Conservation (phyloP, 1,140 invertebrate genomes). For the Thalassaphorura encarpata region DNA sequence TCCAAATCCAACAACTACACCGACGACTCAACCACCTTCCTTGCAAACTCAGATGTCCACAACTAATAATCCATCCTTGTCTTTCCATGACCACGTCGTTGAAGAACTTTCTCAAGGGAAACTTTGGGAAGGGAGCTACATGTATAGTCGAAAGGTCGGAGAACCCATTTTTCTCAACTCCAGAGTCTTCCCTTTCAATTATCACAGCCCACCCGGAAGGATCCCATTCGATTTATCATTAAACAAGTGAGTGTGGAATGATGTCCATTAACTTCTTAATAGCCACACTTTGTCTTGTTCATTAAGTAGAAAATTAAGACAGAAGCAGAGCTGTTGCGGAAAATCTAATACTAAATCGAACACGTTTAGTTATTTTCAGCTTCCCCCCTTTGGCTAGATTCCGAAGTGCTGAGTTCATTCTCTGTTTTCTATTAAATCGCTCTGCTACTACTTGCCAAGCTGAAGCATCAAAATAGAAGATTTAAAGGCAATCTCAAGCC, state of each 20-base stretch:
- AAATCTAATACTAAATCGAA: too few relatives aligned
- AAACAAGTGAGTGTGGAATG: not conserved
- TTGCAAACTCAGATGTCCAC: not conserved
- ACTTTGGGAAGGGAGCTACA: slow-evolving; percentile 77
- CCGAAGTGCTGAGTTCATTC: too few relatives aligned
- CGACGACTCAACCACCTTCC: slow-evolving; percentile 4
- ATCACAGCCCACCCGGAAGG: not conserved
- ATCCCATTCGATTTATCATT: not conserved
- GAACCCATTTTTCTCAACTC: slow-evolving; percentile 70
- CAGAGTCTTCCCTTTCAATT: slow-evolving; percentile 13
- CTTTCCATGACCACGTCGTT: slow-evolving; percentile 50
- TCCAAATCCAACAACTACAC: slow-evolving; percentile 3
- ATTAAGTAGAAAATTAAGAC: too few relatives aligned
- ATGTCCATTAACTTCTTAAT: not conserved
- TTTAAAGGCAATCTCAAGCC: too few relatives aligned
- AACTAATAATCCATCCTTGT: slow-evolving; percentile 25
- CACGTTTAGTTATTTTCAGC: too few relatives aligned
- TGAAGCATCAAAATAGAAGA: too few relatives aligned
- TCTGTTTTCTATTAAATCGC: too few relatives aligned
- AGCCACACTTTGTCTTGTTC: too few relatives aligned
- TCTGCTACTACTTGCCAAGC: too few relatives aligned
- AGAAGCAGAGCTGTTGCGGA: too few relatives aligned
- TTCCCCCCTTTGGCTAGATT: too few relatives aligned
- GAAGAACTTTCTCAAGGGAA: slow-evolving; percentile 59
- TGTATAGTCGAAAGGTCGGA: slow-evolving; percentile 64